phyloP scores from a whole-genome alignment of 2,797 vertebrate species.

The Diglossa cyanea region DNA sequence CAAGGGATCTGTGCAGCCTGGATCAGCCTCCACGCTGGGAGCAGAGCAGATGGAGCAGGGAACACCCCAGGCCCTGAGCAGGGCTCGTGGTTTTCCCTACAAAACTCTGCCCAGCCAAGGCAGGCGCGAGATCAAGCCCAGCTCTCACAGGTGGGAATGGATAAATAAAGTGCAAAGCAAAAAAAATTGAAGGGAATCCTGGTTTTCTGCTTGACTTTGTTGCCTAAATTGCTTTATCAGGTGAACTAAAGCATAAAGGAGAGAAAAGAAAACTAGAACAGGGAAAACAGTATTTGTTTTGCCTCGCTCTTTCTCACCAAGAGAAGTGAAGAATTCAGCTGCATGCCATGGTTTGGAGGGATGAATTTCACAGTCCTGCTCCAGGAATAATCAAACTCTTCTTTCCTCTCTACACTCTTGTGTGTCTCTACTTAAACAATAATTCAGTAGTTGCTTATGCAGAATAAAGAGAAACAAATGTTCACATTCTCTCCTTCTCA shows the following conservation, averaged over 20 bases:
- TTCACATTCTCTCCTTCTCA: background rate
- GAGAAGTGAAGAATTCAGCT: background rate
- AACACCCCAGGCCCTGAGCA: background rate
- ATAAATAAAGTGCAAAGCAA: background rate
- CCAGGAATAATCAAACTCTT: background rate
- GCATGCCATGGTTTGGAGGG: background rate
- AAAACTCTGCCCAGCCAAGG: background rate
- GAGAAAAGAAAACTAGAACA: background rate
- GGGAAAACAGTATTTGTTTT: background rate
- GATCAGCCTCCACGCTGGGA: background rate
- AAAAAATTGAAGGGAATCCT: background rate
- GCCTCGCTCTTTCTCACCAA: background rate
- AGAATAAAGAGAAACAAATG: background rate
- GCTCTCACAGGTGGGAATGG: background rate
- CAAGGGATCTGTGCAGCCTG: background rate
- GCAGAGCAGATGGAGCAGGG: background rate
- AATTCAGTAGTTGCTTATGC: background rate
- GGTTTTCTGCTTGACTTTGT: constrained; percentile 1
- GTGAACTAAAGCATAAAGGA: background rate
- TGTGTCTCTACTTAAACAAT: background rate
- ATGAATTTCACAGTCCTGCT: background rate
- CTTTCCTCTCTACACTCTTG: background rate
- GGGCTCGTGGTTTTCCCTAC: background rate
- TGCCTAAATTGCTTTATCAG: background rate
- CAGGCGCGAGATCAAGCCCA: background rate